These are phyloP conservation scores for Papilio gigon DNA, from an alignment of 2,888 invertebrate species.

Conservation along the genomic window DNA sequence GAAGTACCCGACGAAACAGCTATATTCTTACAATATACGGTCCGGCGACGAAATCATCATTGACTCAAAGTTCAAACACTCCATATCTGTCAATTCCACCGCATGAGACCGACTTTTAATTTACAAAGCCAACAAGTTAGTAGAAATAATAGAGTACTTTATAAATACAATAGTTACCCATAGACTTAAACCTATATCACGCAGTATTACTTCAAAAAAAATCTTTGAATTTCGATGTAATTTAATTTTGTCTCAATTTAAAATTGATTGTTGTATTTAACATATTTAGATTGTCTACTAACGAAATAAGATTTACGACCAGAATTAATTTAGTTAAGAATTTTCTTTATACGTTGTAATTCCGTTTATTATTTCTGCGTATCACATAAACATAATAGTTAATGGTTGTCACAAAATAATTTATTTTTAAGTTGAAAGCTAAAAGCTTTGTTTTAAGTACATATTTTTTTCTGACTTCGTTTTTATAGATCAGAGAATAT, in stretches of 20 bases:
- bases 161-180: constrained; percentile 35
- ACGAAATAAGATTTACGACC: constrained; percentile 40
- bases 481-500: constrained; percentile 25
- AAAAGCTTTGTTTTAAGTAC: constrained; percentile 50
- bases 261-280: constrained; percentile 29
- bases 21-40: constrained; percentile 95
- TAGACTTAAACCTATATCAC: constrained; percentile 18
- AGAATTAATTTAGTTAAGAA: constrained; percentile 36
- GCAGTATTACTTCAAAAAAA: constrained; percentile 2
- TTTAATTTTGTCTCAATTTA: constrained; percentile 2
- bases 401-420: constrained; percentile 63
- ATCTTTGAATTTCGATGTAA: not conserved
- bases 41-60: constrained; percentile 96
- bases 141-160: constrained; percentile 6
- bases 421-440: constrained; percentile 64
- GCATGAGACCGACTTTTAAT: constrained; percentile 45
- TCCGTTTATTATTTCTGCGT: constrained; percentile 32
- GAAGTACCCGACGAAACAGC: constrained; percentile 92
- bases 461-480: constrained; percentile 28
- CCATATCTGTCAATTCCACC: constrained; percentile 66
- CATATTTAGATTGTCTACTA: constrained; percentile 25
- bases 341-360: constrained; percentile 39
- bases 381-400: constrained; percentile 42
- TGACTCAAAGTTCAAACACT: constrained; percentile 87
- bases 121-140: constrained; percentile 33